Evolutionary conservation across 1,140 invertebrate genomes (phyloP).

Genomic region (Zaprionus lachaisei): DNA sequence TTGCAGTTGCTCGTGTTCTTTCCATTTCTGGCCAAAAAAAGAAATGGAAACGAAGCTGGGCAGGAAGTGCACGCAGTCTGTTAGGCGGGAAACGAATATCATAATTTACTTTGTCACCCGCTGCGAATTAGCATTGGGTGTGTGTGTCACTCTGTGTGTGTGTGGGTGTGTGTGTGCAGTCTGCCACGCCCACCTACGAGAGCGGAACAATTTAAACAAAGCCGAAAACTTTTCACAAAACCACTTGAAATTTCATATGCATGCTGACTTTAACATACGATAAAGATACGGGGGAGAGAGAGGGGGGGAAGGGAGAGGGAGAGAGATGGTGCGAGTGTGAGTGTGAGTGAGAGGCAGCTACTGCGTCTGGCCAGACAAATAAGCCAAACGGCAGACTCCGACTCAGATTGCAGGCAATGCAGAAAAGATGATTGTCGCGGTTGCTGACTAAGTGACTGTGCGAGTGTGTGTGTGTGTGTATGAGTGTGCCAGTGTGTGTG

Average conservation of each 20-base stretch:
- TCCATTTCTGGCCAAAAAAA: conserved; percentile 1
- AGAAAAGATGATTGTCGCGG: conserved; percentile 47
- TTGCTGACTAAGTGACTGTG: conserved; percentile 11
- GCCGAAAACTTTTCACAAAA: conserved; percentile 70
- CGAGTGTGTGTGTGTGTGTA: conserved; percentile 11
- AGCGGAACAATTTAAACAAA: conserved; percentile 77
- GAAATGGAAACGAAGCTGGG: conserved; percentile 38
- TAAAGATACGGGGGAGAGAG: conserved; percentile 44
- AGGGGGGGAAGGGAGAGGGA: background rate
- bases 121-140: conserved; percentile 74
- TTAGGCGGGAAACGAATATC: conserved; percentile 79
- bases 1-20: background rate
- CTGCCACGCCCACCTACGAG: conserved; percentile 53
- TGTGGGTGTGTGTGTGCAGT: conserved; percentile 40
- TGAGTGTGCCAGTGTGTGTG: conserved; percentile 25
- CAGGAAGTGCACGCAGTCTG: conserved; percentile 80
- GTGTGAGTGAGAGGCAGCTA: conserved; percentile 15
- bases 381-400: conserved; percentile 64
- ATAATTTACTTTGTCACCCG: conserved; percentile 83
- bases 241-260: conserved; percentile 70
- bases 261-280: conserved; percentile 75
- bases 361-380: conserved; percentile 69
- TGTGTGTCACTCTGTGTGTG: conserved; percentile 31
- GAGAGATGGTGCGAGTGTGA: background rate
- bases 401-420: conserved; percentile 72